These are phyloP conservation scores for Creontiades dilutus DNA, from an alignment of 2,888 invertebrate genomes.

Conservation along the genomic window DNA sequence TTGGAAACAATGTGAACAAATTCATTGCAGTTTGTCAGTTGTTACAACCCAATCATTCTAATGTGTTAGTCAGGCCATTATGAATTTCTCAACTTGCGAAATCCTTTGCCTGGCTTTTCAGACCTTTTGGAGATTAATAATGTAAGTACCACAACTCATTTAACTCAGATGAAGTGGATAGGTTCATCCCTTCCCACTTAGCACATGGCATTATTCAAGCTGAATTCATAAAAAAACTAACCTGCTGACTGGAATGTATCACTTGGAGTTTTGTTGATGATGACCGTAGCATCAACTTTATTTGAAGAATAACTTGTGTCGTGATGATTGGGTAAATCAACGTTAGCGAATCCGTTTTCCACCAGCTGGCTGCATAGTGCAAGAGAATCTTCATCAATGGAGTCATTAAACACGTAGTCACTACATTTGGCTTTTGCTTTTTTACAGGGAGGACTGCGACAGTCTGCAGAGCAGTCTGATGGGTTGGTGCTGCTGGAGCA, in stretches of 20 bases:
- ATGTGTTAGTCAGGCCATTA: too few relatives aligned
- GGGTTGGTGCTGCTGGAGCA: not conserved
- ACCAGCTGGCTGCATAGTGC: not conserved
- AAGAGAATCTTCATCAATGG: not conserved
- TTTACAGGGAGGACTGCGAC: not conserved
- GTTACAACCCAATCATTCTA: too few relatives aligned
- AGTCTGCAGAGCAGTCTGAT: not conserved
- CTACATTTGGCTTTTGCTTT: not conserved
- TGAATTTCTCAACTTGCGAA: too few relatives aligned
- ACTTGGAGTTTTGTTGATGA: too few relatives aligned
- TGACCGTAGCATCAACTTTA: not conserved
- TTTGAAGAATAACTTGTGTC: not conserved
- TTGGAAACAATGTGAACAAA: too few relatives aligned
- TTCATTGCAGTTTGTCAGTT: too few relatives aligned
- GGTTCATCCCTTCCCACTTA: too few relatives aligned
- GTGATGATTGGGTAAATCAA: not conserved
- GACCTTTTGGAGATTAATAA: not conserved
- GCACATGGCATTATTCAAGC: too few relatives aligned
- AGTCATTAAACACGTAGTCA: not conserved
- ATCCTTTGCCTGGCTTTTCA: too few relatives aligned
- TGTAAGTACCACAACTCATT: too few relatives aligned
- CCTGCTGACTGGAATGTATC: not conserved
- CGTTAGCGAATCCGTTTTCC: not conserved
- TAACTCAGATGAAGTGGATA: too few relatives aligned
- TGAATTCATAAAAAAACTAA: conserved; percentile 8